These are phyloP conservation scores for Drosophila rellima DNA, from an alignment of 2,888 invertebrate species.

Conservation along the genomic window DNA sequence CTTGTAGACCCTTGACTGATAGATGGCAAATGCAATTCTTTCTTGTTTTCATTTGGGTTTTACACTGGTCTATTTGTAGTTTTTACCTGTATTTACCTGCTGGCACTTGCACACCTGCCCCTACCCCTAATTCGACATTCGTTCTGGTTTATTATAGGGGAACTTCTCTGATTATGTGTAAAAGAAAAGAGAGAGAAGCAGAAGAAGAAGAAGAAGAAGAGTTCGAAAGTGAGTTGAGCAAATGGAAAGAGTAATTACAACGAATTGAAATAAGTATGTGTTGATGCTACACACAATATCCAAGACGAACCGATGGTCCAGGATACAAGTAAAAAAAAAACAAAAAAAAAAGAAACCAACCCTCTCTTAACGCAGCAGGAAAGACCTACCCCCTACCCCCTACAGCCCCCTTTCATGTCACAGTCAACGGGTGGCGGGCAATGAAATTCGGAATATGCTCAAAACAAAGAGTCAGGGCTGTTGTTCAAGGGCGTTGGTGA, in stretches of 20 bases:
- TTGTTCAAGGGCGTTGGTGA: too few species aligned
- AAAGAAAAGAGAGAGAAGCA: not conserved
- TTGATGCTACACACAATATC: slow-evolving; percentile 35
- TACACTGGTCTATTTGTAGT: not conserved
- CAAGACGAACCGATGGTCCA: not conserved
- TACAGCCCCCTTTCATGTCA: not conserved
- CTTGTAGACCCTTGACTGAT: slow-evolving; percentile 3
- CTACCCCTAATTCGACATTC: slow-evolving; percentile 1
- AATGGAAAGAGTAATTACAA: slow-evolving; percentile 36
- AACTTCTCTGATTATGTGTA: not conserved
- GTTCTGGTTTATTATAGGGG: not conserved
- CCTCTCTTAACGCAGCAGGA: slow-evolving; percentile 2
- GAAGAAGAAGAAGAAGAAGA: too few species aligned
- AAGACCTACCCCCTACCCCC: not conserved
- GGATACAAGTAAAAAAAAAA: too few species aligned
- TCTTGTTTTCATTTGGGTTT: not conserved
- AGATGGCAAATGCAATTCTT: slow-evolving; percentile 10
- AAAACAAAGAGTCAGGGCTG: too few species aligned
- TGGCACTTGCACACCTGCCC: slow-evolving; percentile 22
- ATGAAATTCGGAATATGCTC: slow-evolving; percentile 4
- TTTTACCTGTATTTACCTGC: slow-evolving; percentile 30
- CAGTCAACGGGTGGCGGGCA: too few species aligned
- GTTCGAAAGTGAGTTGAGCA: not conserved
- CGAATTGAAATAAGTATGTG: slow-evolving; percentile 56
- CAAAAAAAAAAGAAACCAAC: slow-evolving; percentile 1